Evolutionary conservation across 1,140 invertebrate genomes (phyloP).

Genomic region (Trichoplusia ni): DNA sequence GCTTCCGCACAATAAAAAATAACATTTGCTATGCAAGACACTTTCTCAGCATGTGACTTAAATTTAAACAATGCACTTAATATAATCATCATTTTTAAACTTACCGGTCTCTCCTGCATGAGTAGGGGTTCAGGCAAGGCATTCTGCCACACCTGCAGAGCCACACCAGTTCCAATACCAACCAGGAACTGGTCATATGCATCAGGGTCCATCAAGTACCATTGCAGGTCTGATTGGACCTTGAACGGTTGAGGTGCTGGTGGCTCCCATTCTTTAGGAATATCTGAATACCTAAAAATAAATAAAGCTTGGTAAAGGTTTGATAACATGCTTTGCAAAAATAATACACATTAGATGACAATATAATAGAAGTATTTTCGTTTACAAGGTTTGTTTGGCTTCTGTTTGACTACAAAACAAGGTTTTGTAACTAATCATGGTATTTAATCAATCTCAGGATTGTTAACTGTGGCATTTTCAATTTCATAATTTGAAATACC

Average conservation of each 20-base stretch:
- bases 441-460: too few species aligned
- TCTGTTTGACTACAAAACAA: too few species aligned
- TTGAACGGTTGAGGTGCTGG: slow-evolving; percentile 93
- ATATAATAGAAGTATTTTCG: not conserved
- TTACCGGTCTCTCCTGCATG: slow-evolving; percentile 92
- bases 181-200: slow-evolving; percentile 97
- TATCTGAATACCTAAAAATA: slow-evolving; percentile 89
- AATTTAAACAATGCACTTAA: too few species aligned
- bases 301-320: slow-evolving; percentile 3
- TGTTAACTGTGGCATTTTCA: too few species aligned
- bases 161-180: slow-evolving; percentile 90
- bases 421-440: too few species aligned
- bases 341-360: not conserved
- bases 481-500: too few species aligned
- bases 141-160: slow-evolving; percentile 95
- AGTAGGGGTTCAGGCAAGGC: slow-evolving; percentile 92
- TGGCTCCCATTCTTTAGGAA: slow-evolving; percentile 96
- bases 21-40: too few species aligned
- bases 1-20: too few species aligned
- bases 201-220: slow-evolving; percentile 95
- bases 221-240: slow-evolving; percentile 94
- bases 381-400: too few species aligned
- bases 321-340: too few species aligned
- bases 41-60: too few species aligned
- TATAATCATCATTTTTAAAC: too few species aligned